Base-by-base conservation (phyloP, 2,888 invertebrate species). In the Synergus umbraculus region DNA sequence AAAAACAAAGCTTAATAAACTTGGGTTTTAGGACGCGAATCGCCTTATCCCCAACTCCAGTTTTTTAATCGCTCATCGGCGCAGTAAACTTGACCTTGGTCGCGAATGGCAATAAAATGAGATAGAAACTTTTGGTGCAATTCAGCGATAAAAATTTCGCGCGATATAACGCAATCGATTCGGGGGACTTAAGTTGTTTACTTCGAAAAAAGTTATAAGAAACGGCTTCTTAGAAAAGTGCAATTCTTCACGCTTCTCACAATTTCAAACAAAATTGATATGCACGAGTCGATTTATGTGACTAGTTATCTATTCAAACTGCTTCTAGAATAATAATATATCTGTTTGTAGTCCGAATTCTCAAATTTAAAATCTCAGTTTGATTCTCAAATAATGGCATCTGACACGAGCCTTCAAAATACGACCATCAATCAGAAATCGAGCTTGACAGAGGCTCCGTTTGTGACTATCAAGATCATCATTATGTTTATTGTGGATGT, bases 271-370 rank as follows among this genome's bases (percentile, higher is more conserved):
- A 1, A 18, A 43, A 66, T 43, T 66, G 43, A 43, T 66, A 66
- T 66, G 65, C 65, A n/a, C 41, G 41, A 13, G 41, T n/a, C n/a
- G n/a, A 41, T 37, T 65, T 37, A 65, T 65, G 65, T n/a, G 41
- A 65, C 41, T 4, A 13, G 65, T 41, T 65, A 2, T 65, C 3
- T n/a, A 41, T 41, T 65, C 41, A 66, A 41, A 65, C 15, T 41
- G 10, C 41, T 66, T 66, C 10, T 2, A 29, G 29, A 15, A 4
- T 18, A 41, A 44, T 43, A 43, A 65, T 66, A 18, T 12, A 43
- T 66, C 12, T 10, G 4, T 37, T 8, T 29, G 2, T 9, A 41
- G 63, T 18, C 13, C 12, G 13, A 64, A 18, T 8, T 29, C 63
- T 13, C 22, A 29, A 64, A 63, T 63, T 54, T 3, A 8, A 13